Percentiles rank a stretch among this genome's conserved stretches.
These are phyloP conservation scores for Chunga burmeisteri DNA, from an alignment of 2,113 vertebrate genomes.

Conservation along the genomic window DNA sequence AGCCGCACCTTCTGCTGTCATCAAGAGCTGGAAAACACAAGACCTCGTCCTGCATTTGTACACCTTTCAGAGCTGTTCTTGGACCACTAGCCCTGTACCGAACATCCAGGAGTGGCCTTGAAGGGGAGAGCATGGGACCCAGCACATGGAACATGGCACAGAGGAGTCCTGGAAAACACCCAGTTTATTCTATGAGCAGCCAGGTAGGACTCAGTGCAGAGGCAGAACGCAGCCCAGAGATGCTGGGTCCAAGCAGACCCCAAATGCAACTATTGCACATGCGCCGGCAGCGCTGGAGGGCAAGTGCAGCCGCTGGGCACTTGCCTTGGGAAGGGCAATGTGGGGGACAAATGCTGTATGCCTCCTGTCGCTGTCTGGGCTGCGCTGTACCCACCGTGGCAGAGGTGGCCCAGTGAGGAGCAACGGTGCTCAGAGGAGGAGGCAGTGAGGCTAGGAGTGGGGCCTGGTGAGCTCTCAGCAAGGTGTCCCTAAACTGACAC, in stretches of 20 bases:
- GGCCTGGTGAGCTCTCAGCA: not conserved
- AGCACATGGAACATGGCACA: not conserved
- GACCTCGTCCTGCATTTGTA: not conserved
- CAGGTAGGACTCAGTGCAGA: not conserved
- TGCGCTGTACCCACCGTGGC: not conserved
- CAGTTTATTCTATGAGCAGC: not conserved
- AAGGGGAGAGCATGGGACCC: not conserved
- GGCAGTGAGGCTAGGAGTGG: too few relatives aligned
- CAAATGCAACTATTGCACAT: not conserved
- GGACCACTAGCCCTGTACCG: not conserved
- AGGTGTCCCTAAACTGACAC: too few relatives aligned
- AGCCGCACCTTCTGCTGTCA: not conserved
- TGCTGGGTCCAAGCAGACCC: not conserved
- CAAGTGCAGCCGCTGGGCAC: not conserved
- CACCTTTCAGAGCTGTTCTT: not conserved
- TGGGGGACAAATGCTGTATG: too few relatives aligned
- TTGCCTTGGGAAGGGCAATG: not conserved
- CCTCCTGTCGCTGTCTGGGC: not conserved
- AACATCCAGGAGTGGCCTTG: not conserved
- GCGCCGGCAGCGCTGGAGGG: not conserved
- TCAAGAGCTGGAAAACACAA: not conserved
- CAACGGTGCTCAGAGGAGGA: fast-evolving
- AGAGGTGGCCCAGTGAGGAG: not conserved
- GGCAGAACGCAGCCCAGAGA: not conserved
- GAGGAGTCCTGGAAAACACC: not conserved